Evolutionary conservation across 1,140 invertebrate species (phyloP), one percentile per base, ranked within the genome.

Genomic region (Caenorhabditis remanei): DNA sequence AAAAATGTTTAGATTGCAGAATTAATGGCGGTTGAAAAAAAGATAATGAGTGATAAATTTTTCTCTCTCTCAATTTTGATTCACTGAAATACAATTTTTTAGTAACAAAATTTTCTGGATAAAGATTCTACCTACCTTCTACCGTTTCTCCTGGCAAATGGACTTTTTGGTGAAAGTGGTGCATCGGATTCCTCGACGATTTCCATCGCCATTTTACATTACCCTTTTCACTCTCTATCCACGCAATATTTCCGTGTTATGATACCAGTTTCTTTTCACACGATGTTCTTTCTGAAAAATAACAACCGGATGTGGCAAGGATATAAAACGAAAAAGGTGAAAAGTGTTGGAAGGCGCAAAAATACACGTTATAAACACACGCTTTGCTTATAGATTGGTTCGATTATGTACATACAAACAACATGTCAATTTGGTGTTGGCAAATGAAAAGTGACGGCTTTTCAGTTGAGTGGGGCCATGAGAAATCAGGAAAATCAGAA

Each of bases 341-440:
- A 46, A 16, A 46, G 65, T 71, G 65, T 43, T 46, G 46, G 32
- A 43, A 24, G 40, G 40, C 14, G n/a, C 9, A 21, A 79, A 50
- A 50, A 50, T 79, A 50, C 71, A 50, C 46, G 71, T 79, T 79
- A 79, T 79, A 79, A 79, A 79, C 71, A 79, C 46, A 79, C 71
- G 71, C 46, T 79, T 21, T 79, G 71, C 71, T 79, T 50, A 79
- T 50, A 50, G 71, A 50, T 79, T 24, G 43, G 71, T 79, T 53
- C 71, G 71, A 79, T 79, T 79, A 79, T 79, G 43, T 79, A 79
- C 71, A 79, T 79, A 50, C 43, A 79, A 79, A 79, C 71, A 79
- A 43, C 71, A 79, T 79, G 71, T 79, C 71, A 79, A 79, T 79
- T 53, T 79, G 32, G 71, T 79, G 71, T 50, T 79, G 43, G 46